Conservation (phyloP, 1,140 invertebrate genomes). For the Mylabris phalerata region DNA sequence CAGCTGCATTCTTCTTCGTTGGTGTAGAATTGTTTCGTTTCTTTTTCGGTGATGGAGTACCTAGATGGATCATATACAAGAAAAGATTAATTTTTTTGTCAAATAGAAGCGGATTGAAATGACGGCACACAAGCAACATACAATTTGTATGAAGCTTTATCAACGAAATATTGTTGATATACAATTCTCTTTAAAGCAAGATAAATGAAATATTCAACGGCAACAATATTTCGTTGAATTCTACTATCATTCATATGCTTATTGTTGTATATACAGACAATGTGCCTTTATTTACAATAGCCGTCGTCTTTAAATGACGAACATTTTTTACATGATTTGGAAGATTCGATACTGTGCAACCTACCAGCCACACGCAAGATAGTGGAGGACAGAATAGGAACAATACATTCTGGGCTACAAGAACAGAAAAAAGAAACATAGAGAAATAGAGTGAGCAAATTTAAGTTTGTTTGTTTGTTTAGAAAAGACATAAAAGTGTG, state of each 20-base stretch:
- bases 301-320: conserved; percentile 17
- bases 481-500: too few species aligned
- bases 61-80: conserved; percentile 37
- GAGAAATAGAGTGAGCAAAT: conserved; percentile 10
- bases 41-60: conserved; percentile 61
- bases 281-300: conserved; percentile 14
- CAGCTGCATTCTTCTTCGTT: conserved; percentile 59
- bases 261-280: not conserved
- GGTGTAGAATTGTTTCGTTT: conserved; percentile 66
- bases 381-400: conserved; percentile 25
- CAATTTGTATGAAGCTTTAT: conserved; percentile 9
- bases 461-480: too few species aligned
- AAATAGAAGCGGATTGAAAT: not conserved
- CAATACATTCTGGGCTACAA: conserved; percentile 18
- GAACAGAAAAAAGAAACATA: conserved; percentile 17
- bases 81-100: not conserved
- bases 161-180: not conserved
- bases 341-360: conserved; percentile 35
- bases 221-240: not conserved
- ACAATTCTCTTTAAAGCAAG: too few species aligned
- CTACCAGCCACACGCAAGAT: conserved; percentile 44
- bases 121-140: conserved; percentile 15
- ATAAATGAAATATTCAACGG: too few species aligned
- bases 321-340: not conserved
- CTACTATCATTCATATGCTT: conserved; percentile 1